A percentile compares a stretch with the other conserved stretches of the same genome.
These are phyloP conservation scores for Nephila pilipes DNA, from an alignment of 1,140 invertebrate genomes.

Conservation along the genomic window DNA sequence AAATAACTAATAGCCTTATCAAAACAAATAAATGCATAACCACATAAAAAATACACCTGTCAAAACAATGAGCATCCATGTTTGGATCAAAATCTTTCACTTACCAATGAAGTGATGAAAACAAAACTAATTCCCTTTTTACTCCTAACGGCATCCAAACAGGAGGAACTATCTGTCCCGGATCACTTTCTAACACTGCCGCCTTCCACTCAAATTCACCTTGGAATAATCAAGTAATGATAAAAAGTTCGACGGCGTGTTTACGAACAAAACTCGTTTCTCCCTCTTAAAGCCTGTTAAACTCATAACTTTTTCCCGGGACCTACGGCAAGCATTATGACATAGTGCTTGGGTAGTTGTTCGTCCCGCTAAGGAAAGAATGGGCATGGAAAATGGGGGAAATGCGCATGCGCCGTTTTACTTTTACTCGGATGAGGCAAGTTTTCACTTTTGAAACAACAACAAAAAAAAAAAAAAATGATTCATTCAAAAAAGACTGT, in stretches of 20 bases:
- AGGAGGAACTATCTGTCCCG: too few relatives aligned
- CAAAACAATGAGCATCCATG: too few relatives aligned
- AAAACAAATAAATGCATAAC: too few relatives aligned
- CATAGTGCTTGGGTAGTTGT: slow-evolving; percentile 4
- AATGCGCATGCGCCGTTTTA: slow-evolving; percentile 13
- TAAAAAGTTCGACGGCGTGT: not conserved
- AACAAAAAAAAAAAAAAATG: not conserved
- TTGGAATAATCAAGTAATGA: not conserved
- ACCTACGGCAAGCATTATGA: slow-evolving; percentile 10
- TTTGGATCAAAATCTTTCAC: too few relatives aligned
- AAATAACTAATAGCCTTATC: too few relatives aligned
- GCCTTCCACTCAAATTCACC: not conserved
- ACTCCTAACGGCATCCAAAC: too few relatives aligned
- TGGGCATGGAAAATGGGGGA: not conserved
- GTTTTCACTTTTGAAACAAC: not conserved
- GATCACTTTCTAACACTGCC: not conserved
- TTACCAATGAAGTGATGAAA: too few relatives aligned
- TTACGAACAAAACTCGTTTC: slow-evolving; percentile 15
- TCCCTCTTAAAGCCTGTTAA: not conserved
- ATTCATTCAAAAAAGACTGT: not conserved
- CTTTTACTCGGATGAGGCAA: not conserved
- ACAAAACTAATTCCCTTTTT: too few relatives aligned
- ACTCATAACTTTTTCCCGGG: slow-evolving; percentile 12
- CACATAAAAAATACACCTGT: too few relatives aligned
- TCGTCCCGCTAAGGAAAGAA: slow-evolving; percentile 26